Conservation (phyloP, 1,140 invertebrate genomes). For the Drosophila watanabei region DNA sequence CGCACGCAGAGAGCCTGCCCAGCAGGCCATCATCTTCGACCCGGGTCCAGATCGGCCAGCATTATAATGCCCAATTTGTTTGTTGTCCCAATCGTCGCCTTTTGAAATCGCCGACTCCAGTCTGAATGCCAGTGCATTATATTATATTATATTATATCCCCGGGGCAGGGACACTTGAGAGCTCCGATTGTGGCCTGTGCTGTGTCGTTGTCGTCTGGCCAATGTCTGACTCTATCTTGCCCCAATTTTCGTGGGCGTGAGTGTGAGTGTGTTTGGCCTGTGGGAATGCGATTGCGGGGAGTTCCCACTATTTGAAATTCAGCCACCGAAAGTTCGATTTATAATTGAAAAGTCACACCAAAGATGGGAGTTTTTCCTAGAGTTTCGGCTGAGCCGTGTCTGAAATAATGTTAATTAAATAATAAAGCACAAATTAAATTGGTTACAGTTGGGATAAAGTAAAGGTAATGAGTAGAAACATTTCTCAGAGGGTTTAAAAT, state of each 20-base stretch:
- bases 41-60: slow-evolving; percentile 10
- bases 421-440: slow-evolving; percentile 10
- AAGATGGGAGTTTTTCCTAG: neutral
- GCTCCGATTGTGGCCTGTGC: slow-evolving; percentile 12
- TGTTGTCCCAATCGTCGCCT: slow-evolving; percentile 39
- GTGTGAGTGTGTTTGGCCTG: slow-evolving; percentile 4
- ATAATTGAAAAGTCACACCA: slow-evolving; percentile 41
- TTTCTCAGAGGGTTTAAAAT: neutral
- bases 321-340: slow-evolving; percentile 30
- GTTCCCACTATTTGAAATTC: slow-evolving; percentile 42
- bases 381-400: neutral
- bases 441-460: no score
- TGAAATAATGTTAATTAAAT: slow-evolving; percentile 21
- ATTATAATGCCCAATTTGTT: slow-evolving; percentile 67
- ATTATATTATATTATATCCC: neutral
- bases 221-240: slow-evolving; percentile 38
- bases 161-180: slow-evolving; percentile 39
- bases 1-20: slow-evolving; percentile 46
- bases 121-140: slow-evolving; percentile 59
- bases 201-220: slow-evolving; percentile 30
- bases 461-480: neutral
- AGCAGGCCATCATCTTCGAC: slow-evolving; percentile 25
- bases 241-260: slow-evolving; percentile 24
- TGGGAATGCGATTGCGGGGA: slow-evolving; percentile 45
- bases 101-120: slow-evolving; percentile 53